Base-by-base conservation (phyloP, 2,113 vertebrate species). In the Cyprinus carpio region DNA sequence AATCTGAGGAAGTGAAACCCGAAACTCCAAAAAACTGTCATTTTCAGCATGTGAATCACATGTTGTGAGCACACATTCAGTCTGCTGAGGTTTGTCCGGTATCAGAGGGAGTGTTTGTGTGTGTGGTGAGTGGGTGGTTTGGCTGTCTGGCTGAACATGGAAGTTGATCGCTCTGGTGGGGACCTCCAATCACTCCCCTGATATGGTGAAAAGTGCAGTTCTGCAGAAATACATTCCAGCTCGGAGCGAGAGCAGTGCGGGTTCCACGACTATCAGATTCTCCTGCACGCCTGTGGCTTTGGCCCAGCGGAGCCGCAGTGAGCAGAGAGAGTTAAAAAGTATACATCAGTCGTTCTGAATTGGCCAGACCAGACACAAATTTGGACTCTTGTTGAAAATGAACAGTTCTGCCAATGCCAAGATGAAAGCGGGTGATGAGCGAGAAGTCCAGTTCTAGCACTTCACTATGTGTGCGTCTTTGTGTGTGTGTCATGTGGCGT, bases 181-280 rank as follows among this genome's bases (percentile, higher is more conserved):
- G 86, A 89, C 69, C 77, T 92, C 85, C 90, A 91, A 90, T 90
- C 90, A 88, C 90, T 91, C 92, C 92, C 91, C 91, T 91, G 90
- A 91, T 92, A 89, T 88, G 91, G 86, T 87, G 89, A 94, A 94
- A 95, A 93, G 93, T 94, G 92, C 93, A 92, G 89, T 67, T 54
- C 90, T 90, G 93, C 93, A 94, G 92, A 92, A 93, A 93, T 90
- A 89, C 91, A 92, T 92, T 94, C 93, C 92, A 93, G 91, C 85
- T 90, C 91, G 90, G 91, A 84, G 87, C 90, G 87, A 87, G 87
- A 87, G 90, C 90, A 89, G 78, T 90, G 87, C 43, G 88, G 91
- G 91, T 94, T 95, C 92, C 93, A 94, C 93, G 93, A 92, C 93
- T 95, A 94, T 95, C 93, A 92, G 92, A 91, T 94, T 95, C 93